Conservation (phyloP, 2,113 vertebrate genomes). For the Anas platyrhynchos region DNA sequence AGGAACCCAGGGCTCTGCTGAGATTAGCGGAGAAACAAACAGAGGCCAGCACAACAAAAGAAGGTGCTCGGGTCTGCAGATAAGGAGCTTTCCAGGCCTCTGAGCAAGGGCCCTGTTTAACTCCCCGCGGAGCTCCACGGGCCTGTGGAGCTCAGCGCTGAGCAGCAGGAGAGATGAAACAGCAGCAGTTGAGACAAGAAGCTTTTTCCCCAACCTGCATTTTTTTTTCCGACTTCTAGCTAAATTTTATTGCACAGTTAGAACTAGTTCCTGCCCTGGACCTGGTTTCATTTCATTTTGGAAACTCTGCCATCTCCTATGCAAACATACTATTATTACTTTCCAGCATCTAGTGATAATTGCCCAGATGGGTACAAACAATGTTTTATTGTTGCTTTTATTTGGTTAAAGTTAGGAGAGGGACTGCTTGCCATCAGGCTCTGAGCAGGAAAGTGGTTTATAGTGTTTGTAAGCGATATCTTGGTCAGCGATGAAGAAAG, state of each 20-base stretch:
- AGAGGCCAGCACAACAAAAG: conserved; percentile 38
- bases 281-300: conserved; percentile 25
- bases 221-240: conserved; percentile 27
- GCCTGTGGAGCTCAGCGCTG: background rate
- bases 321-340: background rate
- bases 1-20: conserved; percentile 50
- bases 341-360: conserved; percentile 25
- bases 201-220: background rate
- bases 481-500: conserved; percentile 49
- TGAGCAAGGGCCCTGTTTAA: conserved; percentile 56
- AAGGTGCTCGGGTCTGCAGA: conserved; percentile 59
- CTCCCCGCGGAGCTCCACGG: conserved; percentile 41
- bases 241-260: conserved; percentile 12
- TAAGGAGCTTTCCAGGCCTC: conserved; percentile 48
- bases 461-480: background rate
- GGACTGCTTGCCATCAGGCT: background rate
- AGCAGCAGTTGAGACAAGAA: background rate
- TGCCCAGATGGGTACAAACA: conserved; percentile 11
- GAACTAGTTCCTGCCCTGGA: conserved; percentile 30
- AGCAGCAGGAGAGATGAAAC: background rate
- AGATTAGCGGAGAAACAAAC: conserved; percentile 63
- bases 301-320: background rate
- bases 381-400: conserved; percentile 46
- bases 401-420: background rate
- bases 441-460: background rate